A percentile compares a stretch with the other conserved stretches of the same genome.
Conservation (phyloP, 2,888 invertebrate genomes). For the Rapana venosa region DNA sequence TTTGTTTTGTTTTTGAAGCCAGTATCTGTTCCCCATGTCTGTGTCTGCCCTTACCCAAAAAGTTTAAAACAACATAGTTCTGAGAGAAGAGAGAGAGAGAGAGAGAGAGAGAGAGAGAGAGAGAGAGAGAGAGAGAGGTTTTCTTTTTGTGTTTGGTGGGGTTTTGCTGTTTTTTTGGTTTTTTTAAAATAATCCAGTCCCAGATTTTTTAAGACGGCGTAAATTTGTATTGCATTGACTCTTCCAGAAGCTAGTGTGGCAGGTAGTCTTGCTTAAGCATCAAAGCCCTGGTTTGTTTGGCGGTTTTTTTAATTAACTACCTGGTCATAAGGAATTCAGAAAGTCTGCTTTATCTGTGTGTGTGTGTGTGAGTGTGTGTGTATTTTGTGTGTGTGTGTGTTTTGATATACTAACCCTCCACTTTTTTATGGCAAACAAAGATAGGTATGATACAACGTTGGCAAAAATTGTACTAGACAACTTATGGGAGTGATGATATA, state of each 20-base stretch:
- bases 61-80: no score
- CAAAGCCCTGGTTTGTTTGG: not conserved
- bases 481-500: no score
- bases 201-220: not conserved
- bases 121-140: not conserved
- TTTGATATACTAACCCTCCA: no score
- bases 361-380: not conserved
- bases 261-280: not conserved
- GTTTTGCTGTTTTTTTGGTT: not conserved
- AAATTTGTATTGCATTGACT: not conserved
- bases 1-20: no score
- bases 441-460: no score
- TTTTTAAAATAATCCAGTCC: not conserved
- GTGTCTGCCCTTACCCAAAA: no score
- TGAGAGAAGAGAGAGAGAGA: no score
- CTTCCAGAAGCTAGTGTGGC: not conserved
- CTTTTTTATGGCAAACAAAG: not conserved
- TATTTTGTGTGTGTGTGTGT: not conserved
- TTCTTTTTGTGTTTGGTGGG: not conserved
- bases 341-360: not conserved
- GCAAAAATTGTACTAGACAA: no score
- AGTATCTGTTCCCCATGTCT: no score
- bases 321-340: not conserved
- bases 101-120: not conserved
- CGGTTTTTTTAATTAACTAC: not conserved